phyloP scores from a whole-genome alignment of 2,797 vertebrate genomes.

The Sylvilagus floridanus region DNA sequence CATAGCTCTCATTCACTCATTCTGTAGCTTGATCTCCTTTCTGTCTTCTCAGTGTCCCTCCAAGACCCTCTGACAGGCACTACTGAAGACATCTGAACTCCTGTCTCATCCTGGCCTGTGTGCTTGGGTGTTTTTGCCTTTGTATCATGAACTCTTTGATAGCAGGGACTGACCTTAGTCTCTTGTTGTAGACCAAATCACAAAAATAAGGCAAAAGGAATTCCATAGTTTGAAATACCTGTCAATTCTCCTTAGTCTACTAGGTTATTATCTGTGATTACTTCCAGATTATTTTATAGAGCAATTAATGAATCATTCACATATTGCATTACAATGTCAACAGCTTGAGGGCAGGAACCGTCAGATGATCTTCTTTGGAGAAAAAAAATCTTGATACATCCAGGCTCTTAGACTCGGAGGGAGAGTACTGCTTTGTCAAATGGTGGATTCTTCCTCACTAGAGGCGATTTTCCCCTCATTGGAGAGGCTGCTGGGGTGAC shows the following conservation, averaged over 20 bases:
- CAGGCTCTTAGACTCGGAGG: neutral
- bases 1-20: neutral
- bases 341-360: neutral
- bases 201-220: neutral
- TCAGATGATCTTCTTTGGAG: neutral
- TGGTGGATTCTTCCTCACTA: neutral
- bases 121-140: neutral
- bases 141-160: too few species aligned
- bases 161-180: neutral
- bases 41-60: neutral
- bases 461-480: neutral
- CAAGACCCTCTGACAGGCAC: neutral
- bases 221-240: neutral
- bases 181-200: neutral
- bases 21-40: neutral
- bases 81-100: neutral
- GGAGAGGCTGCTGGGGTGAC: neutral
- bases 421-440: neutral
- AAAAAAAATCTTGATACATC: neutral
- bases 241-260: neutral
- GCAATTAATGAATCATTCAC: neutral
- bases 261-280: neutral
- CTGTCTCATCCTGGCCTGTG: neutral
- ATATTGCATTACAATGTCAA: neutral
- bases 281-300: neutral